A percentile compares a stretch with the other conserved stretches of the same genome.
Evolutionary conservation across 2,888 invertebrate genomes (phyloP).

Genomic region (Lithophane socia): DNA sequence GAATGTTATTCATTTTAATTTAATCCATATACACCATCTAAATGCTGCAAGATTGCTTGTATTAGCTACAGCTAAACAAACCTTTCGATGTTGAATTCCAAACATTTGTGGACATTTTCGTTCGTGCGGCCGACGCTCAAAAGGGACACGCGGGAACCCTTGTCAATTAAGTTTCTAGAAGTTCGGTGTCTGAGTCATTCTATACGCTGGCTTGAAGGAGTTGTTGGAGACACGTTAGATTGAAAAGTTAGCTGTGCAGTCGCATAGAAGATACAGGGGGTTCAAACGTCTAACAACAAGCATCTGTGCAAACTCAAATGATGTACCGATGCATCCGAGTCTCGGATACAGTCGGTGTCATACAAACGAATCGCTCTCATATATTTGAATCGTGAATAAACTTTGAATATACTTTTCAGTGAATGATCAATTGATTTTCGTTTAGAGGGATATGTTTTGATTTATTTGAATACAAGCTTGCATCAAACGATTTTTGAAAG

Average conservation of each 20-base stretch:
- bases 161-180: constrained; percentile 46
- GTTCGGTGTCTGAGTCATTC: constrained; percentile 25
- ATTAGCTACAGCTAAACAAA: not conserved
- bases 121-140: constrained; percentile 22
- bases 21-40: not conserved
- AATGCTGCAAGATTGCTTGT: not conserved
- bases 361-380: constrained; percentile 8
- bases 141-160: constrained; percentile 18
- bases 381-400: constrained; percentile 25
- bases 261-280: constrained; percentile 7
- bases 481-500: constrained; percentile 2
- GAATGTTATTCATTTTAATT: not conserved
- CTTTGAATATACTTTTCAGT: constrained; percentile 5
- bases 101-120: constrained; percentile 13
- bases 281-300: not conserved
- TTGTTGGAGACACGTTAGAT: constrained; percentile 19
- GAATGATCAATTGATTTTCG: not conserved
- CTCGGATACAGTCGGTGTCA: not conserved
- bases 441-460: constrained; percentile 5
- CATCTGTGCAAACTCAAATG: constrained; percentile 21
- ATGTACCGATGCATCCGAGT: constrained; percentile 11
- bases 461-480: constrained; percentile 19
- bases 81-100: not conserved
- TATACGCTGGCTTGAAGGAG: constrained; percentile 18
- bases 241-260: constrained; percentile 37